Evolutionary conservation across 2,113 vertebrate genomes (phyloP), one percentile per base, ranked within the genome.

Genomic region (Narcine bancroftii): DNA sequence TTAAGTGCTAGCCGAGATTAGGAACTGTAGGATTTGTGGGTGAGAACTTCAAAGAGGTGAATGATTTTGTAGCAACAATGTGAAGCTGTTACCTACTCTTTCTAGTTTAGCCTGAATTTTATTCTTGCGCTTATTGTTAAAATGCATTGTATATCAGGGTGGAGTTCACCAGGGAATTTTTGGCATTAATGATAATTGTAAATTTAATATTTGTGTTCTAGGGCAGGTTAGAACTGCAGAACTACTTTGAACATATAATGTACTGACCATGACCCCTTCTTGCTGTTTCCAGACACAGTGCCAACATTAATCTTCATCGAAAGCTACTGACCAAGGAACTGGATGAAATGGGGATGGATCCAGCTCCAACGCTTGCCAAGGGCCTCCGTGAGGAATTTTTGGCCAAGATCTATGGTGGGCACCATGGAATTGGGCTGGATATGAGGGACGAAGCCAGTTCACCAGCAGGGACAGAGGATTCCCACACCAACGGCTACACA

Each of bases 251-350:
- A 17, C 47, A 56, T 85, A 56, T 29, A 69, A 47, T 91, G 89
- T 87, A 87, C 65, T 91, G 65, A 91, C 63, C 85, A 42, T 21
- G 47, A 39, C 29, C 36, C 17, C 76, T 92, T 92, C 76, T 94
- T 94, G 94, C 92, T 95, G 93, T 96, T 96, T 95, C 93, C 95
- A 99, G 99, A 97, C 99, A 99, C 96, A 99, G 99, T 96, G 99
- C 98, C 96, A 99, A 99, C 96, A 99, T 99, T 97, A 99, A 99
- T 95, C 97, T 99, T 94, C 99, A 99, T 94, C 98, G 99, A 95
- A 99, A 99, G 99, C 97, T 99, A 96, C 98, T 99, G 97, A 99
- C 99, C 98, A 99, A 99, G 99, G 99, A 99, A 98, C 97, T 99
- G 96, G 98, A 99, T 96, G 99, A 99, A 96, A 99, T 99, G 96